These are phyloP conservation scores for Lasius platythorax DNA, from an alignment of 2,888 invertebrate species.

Conservation along the genomic window DNA sequence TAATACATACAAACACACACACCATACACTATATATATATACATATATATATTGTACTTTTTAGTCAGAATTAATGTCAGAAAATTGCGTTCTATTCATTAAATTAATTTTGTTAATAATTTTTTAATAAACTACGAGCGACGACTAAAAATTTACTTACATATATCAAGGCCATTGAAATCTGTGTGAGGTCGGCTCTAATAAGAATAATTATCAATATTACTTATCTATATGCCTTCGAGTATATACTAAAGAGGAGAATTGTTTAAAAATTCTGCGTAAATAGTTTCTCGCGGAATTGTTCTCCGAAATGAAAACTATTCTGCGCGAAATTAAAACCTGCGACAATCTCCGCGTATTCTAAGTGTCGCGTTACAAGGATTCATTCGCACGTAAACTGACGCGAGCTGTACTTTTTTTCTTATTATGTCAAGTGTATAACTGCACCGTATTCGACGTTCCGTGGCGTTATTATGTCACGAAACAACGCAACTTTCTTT, in stretches of 20 bases:
- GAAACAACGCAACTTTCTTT: constrained; percentile 41
- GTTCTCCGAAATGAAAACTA: neutral
- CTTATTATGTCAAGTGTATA: constrained; percentile 20
- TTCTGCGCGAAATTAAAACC: constrained; percentile 26
- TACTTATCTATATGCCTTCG: neutral
- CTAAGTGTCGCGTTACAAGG: neutral
- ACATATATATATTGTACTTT: no score
- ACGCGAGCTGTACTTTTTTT: neutral
- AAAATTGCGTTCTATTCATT: no score
- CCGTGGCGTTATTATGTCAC: constrained; percentile 28
- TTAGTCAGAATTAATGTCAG: no score
- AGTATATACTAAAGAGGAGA: neutral
- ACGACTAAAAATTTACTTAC: no score
- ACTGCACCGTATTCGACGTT: constrained; percentile 7
- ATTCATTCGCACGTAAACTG: neutral
- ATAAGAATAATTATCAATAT: no score
- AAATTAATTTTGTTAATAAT: no score
- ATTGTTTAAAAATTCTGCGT: neutral
- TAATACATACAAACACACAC: no score
- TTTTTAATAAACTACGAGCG: no score
- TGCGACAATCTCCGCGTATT: neutral
- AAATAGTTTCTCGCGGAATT: neutral
- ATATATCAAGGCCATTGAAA: no score
- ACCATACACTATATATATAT: no score
- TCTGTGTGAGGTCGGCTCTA: no score